Base-by-base conservation (phyloP, 2,113 vertebrate genomes). In the Nymphicus hollandicus region DNA sequence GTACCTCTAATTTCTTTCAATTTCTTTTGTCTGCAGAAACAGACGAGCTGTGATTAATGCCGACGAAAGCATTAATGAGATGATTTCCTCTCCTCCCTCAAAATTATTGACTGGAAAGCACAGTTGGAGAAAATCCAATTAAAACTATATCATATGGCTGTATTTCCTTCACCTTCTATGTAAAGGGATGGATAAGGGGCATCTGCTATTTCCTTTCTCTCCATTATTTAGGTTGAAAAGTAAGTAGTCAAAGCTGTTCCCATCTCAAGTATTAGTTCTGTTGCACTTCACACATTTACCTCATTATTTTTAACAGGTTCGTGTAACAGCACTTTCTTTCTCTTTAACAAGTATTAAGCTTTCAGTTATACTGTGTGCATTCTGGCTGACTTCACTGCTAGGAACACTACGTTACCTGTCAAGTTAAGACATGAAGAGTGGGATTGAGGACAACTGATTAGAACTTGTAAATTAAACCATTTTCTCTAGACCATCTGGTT, bases 91-190 rank as follows among this genome's bases (percentile, higher is more conserved):
- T 86, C 69, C 50, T 87, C 61, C 35, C 73, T 52, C 13, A 84
- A 84, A 92, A 79, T 86, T 92, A 95, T 74, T 72, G 65, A 81
- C 22, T 85, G 49, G 65, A 92, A 81, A 2, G 0, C 8, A 0
- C 31, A 76, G 47, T 72, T 46, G 78, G 61, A 92, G 44, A 72
- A 95, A 89, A 95, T 91, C 77, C 61, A 89, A 81, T 95, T 92
- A 69, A 81, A 93, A 84, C 47, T 23, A 16, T 31, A 44, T 69
- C 33, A 65, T 71, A 64, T 14, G 33, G 56, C 70, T 82, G 11
- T 85, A 79, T 90, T 96, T 92, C 33, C 23, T 76, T 89, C 52
- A 72, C 24, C 33, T 28, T 18, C 56, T 65, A 28, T 79, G 53
- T 69, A 84, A 87, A 91, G 28, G 25, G 13, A 76, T 56, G 35